Evolutionary conservation across 2,888 invertebrate genomes (phyloP).

Genomic region (Pammene aurita): DNA sequence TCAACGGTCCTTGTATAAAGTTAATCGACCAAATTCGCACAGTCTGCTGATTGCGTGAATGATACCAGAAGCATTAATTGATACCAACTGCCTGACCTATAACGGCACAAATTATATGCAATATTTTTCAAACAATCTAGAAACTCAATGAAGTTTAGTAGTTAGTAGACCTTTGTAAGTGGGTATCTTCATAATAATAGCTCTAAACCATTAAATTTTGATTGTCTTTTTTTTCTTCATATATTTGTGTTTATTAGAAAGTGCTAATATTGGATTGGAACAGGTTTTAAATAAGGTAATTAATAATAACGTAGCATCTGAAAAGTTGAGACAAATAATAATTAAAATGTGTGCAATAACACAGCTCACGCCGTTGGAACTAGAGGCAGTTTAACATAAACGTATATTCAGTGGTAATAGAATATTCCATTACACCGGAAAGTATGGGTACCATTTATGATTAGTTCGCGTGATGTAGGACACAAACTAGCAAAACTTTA

Average conservation of each 20-base stretch:
- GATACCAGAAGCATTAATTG: constrained; percentile 23
- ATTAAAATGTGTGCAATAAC: too few relatives aligned
- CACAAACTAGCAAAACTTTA: constrained; percentile 39
- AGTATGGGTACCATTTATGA: constrained; percentile 48
- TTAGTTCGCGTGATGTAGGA: constrained; percentile 54
- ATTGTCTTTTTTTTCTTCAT: too few relatives aligned
- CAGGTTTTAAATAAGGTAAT: too few relatives aligned
- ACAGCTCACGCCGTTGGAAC: not conserved
- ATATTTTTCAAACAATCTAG: not conserved
- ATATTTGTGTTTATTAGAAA: too few relatives aligned
- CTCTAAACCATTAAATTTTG: too few relatives aligned
- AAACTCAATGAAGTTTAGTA: too few relatives aligned
- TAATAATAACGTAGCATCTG: too few relatives aligned
- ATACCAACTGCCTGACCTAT: constrained; percentile 30
- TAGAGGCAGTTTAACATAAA: not conserved
- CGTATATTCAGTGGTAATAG: constrained; percentile 22
- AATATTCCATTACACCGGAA: constrained; percentile 40
- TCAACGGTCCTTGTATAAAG: constrained; percentile 22
- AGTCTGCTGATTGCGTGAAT: constrained; percentile 17
- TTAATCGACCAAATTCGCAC: constrained; percentile 27
- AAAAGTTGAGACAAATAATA: too few relatives aligned
- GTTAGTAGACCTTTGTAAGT: too few relatives aligned
- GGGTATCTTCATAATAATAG: too few relatives aligned
- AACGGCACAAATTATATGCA: not conserved
- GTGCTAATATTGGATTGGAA: too few relatives aligned